Base-by-base conservation (phyloP, 2,113 vertebrate species). In the Sander lucioperca region DNA sequence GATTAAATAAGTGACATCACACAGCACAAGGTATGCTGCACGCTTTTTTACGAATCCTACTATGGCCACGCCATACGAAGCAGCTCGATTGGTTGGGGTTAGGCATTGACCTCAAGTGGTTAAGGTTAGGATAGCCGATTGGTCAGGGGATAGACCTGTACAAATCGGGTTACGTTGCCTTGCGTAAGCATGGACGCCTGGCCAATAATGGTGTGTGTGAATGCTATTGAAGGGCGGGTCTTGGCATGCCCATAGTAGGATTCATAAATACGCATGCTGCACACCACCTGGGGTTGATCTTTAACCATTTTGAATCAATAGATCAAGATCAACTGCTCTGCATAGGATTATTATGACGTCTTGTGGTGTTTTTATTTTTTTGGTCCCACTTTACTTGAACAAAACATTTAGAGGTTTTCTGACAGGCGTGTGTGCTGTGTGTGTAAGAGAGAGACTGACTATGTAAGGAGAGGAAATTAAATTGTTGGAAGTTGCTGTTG, bases 401-500 rank as follows among this genome's bases (percentile, higher is more conserved):
- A 27, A 50, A 68, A 71, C 30, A 39, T 25, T 36, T 27, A 14
- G 4, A 14, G 56, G n/a, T 13, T 43, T 48, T 53, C 16, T 15
- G 21, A 30, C 27, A 56, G 39, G 4, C 13, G 4, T 56, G 51
- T 57, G 21, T 39, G 36, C 25, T 7, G 47, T 51, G 45, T 45
- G 76, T 83, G 48, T 68, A 0, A 5, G 3, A 48, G 11, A 39
- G 53, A 51, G 30, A 48, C n/a, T 58, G 62, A 18, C 80, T 80
- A 75, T 85, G 63, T 67, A 77, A 83, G 84, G 67, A 80, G n/a
- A 83, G 83, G 80, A 88, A 86, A 85, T 85, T 27, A 84, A 77
- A 83, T 79, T 56, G 62, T 57, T 85, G 61, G 74, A 83, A 69
- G 85, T 83, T 27, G 64, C 72, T 70, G 45, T 72, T 83, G 67